Conservation (phyloP, 2,888 invertebrate species). For the Ochropleura plecta region DNA sequence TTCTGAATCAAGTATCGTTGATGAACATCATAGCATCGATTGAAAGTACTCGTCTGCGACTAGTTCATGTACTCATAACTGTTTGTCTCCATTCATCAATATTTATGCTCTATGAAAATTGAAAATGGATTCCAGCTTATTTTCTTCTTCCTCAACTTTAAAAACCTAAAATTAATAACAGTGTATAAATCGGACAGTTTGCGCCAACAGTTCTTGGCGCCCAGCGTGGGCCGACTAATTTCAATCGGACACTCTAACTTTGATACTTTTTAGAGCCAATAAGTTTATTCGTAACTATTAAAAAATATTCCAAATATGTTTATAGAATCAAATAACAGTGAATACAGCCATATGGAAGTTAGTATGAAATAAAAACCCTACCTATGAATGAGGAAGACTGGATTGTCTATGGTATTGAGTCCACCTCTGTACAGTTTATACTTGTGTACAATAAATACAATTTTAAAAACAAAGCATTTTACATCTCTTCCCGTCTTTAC, state of each 20-base stretch:
- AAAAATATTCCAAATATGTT: too few relatives aligned
- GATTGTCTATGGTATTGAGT: too few relatives aligned
- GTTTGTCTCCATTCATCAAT: constrained; percentile 6
- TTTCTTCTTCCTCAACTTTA: neutral
- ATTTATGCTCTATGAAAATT: neutral
- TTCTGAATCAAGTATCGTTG: neutral
- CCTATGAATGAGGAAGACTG: too few relatives aligned
- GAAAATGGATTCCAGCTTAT: constrained; percentile 15
- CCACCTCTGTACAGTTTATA: too few relatives aligned
- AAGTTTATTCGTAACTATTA: neutral
- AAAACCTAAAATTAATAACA: neutral
- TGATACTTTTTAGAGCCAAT: neutral
- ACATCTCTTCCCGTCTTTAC: constrained; percentile 21
- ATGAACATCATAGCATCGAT: neutral
- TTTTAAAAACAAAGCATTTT: constrained; percentile 6
- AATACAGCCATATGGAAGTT: neutral
- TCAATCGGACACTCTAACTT: neutral
- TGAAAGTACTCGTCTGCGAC: neutral
- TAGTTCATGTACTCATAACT: too few relatives aligned
- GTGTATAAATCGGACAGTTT: neutral
- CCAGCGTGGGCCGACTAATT: constrained; percentile 26
- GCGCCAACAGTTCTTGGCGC: constrained; percentile 28
- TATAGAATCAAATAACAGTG: neutral
- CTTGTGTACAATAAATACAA: constrained; percentile 5
- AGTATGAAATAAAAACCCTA: too few relatives aligned